Conservation (phyloP, 2,888 invertebrate genomes). For the Ophion costatus region DNA sequence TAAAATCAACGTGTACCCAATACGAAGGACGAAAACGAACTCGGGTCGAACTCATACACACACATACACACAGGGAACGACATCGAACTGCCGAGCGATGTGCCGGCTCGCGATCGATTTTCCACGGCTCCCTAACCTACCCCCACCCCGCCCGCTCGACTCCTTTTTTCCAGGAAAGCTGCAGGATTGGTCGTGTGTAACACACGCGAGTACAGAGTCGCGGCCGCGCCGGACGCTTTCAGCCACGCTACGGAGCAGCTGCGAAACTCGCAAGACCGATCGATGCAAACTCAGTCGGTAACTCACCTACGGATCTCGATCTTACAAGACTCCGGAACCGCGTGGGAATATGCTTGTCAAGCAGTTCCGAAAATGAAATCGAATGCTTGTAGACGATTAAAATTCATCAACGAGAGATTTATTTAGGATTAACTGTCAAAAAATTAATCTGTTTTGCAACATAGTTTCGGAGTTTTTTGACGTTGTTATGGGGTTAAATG, state of each 20-base stretch:
- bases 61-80: background rate
- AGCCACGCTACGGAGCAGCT: background rate
- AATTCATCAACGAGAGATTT: no score
- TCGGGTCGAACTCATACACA: background rate
- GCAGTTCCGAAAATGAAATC: no score
- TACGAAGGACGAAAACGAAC: slow-evolving; percentile 10
- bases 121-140: slow-evolving; percentile 55
- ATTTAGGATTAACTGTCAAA: no score
- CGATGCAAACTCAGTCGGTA: background rate
- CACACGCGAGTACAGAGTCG: background rate
- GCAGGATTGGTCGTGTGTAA: slow-evolving; percentile 3
- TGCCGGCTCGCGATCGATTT: slow-evolving; percentile 71
- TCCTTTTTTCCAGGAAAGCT: slow-evolving; percentile 11
- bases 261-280: background rate
- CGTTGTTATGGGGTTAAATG: no score
- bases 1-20: slow-evolving; percentile 17
- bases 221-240: background rate
- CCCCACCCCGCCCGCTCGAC: background rate
- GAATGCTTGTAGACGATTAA: no score
- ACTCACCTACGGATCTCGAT: background rate
- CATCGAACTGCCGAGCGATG: slow-evolving; percentile 45
- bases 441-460: no score
- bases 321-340: no score
- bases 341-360: no score
- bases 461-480: no score